phyloP scores from a whole-genome alignment of 2,113 vertebrate genomes.

The Oryctolagus cuniculus region DNA sequence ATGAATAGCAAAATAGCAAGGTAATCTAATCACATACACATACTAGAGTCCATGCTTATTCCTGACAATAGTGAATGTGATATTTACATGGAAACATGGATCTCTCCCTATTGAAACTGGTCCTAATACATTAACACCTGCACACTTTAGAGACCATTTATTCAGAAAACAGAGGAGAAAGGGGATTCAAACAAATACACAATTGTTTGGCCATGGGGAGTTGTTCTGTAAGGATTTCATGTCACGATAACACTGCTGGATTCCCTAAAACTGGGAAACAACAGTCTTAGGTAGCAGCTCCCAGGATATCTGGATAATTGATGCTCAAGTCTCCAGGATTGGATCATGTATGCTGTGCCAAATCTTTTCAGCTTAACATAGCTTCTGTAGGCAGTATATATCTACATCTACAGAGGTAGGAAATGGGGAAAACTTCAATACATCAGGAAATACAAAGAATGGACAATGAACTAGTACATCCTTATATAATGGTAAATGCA shows the following conservation, averaged over 20 bases:
- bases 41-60: constrained; percentile 3
- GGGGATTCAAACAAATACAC: neutral
- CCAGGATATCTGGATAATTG: neutral
- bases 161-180: neutral
- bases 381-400: neutral
- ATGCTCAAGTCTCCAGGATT: neutral
- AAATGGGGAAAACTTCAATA: neutral
- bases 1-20: constrained; percentile 20
- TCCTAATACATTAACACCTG: neutral
- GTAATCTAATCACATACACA: neutral
- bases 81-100: neutral
- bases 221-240: neutral
- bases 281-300: neutral
- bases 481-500: neutral
- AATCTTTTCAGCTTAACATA: neutral
- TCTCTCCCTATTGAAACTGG: neutral
- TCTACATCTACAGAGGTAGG: neutral
- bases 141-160: neutral
- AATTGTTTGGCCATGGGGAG: neutral
- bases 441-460: neutral
- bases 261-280: neutral
- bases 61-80: neutral
- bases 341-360: neutral
- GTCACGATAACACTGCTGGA: neutral
- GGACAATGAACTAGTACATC: neutral